Percentiles rank a stretch among this genome's conserved stretches.
Evolutionary conservation across 2,113 vertebrate genomes (phyloP).

Genomic region (Halcyon malimbica): DNA sequence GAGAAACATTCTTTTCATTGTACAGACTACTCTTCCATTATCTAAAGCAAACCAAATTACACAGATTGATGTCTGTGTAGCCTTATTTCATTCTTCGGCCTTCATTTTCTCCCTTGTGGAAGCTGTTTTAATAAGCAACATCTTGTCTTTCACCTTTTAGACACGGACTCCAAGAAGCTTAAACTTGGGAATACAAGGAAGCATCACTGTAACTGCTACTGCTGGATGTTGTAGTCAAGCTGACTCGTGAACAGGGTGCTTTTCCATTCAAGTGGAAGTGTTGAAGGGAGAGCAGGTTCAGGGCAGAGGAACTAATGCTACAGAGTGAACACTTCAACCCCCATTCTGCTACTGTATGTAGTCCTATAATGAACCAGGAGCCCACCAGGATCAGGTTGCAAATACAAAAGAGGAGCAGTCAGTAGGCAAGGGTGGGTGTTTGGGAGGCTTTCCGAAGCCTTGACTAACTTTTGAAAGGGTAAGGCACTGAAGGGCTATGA

Average conservation of each 20-base stretch:
- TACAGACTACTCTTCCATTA: not conserved
- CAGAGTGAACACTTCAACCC: not conserved
- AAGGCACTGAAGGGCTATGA: rapidly evolving
- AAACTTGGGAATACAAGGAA: not conserved
- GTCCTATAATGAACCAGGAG: not conserved
- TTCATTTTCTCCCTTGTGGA: not conserved
- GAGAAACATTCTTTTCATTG: rapidly evolving
- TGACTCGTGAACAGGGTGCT: not conserved
- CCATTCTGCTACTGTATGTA: rapidly evolving
- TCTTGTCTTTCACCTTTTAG: not conserved
- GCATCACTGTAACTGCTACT: too few species aligned
- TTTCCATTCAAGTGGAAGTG: not conserved
- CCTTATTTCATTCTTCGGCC: not conserved
- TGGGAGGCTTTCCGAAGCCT: not conserved
- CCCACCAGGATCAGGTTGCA: not conserved
- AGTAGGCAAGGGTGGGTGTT: rapidly evolving
- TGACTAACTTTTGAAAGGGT: not conserved
- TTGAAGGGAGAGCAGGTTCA: not conserved
- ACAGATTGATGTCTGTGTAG: not conserved
- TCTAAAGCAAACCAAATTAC: not conserved
- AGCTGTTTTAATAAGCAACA: not conserved
- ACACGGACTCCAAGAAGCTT: not conserved
- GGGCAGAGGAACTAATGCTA: not conserved
- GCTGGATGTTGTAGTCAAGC: not conserved
- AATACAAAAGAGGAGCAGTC: not conserved